Evolutionary conservation across 1,140 invertebrate genomes (phyloP).

Genomic region (Galleria mellonella): DNA sequence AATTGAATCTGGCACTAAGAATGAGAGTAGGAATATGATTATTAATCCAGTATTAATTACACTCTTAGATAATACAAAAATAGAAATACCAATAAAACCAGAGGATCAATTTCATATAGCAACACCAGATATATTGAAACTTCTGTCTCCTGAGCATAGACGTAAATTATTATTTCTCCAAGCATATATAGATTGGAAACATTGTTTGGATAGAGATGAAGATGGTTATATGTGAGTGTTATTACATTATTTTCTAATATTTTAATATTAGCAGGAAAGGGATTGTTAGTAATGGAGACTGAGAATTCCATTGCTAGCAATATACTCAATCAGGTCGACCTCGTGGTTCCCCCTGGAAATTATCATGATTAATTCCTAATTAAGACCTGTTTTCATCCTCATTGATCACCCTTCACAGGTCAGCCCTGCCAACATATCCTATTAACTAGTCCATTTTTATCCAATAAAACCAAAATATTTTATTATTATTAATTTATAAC

Average conservation of each 20-base stretch:
- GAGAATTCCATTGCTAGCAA: no score
- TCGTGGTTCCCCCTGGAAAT: no score
- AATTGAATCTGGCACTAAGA: not conserved
- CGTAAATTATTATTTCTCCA: slow-evolving; percentile 33
- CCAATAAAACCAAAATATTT: no score
- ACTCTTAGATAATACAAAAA: slow-evolving; percentile 20
- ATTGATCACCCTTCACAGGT: no score
- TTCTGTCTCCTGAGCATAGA: slow-evolving; percentile 13
- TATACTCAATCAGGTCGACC: no score
- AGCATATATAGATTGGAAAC: slow-evolving; percentile 39
- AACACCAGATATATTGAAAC: slow-evolving; percentile 23
- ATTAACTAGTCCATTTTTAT: no score
- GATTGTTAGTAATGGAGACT: no score
- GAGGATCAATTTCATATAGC: slow-evolving; percentile 38
- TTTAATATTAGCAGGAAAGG: not conserved
- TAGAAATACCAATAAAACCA: slow-evolving; percentile 21
- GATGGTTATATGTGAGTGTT: slow-evolving; percentile 53
- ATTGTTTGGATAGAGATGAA: slow-evolving; percentile 31
- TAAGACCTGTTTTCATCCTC: no score
- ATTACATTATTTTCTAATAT: slow-evolving; percentile 5
- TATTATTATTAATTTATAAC: no score
- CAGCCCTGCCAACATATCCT: no score
- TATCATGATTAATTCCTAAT: no score
- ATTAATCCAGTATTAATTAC: slow-evolving; percentile 7
- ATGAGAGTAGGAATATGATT: not conserved